Evolutionary conservation across 2,113 vertebrate species (phyloP), one percentile per base, ranked within the genome.

Genomic region (Trichomycterus rosablanca): DNA sequence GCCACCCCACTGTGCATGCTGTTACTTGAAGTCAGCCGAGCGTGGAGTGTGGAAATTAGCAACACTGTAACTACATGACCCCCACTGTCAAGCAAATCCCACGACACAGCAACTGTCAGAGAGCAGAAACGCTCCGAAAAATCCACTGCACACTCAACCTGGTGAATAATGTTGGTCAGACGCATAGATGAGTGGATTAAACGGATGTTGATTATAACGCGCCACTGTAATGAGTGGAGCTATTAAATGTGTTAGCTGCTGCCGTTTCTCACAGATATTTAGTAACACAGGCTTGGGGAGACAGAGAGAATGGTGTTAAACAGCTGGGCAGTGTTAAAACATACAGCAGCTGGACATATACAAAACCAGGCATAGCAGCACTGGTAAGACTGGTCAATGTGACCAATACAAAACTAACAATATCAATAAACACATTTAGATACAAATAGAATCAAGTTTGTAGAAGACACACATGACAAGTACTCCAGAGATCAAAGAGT

Each of bases 11-110:
- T 67, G 76, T 80, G 80, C 79, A 75, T 80, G 82, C 78, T 77
- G 75, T 76, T 82, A 81, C 80, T 80, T 80, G 81, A 79, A 73
- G 78, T 78, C 74, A 80, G 74, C 80, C 76, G 81, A 82, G 76
- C 77, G 71, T 76, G 71, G 67, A 72, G 77, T 34, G 63, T 78
- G 72, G 80, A 84, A 70, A 82, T 83, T 77, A 76, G 72, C 63
- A 78, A 74, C 81, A 65, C 78, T 74, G 78, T 77, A 81, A 81
- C 53, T 42, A 68, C 79, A 81, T 69, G 70, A 74, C 74, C 74
- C 76, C 60, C 51, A 78, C 82, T 77, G 72, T 78, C 73, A 75
- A 70, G 53, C 68, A 80, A 84, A 85, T 81, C 80, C 74, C 81
- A 77, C 72, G 72, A 78, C 79, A 80, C 69, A 78, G 79, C 80